Evolutionary conservation across 2,113 vertebrate genomes (phyloP).

Genomic region (Brachionichthys hirsutus): DNA sequence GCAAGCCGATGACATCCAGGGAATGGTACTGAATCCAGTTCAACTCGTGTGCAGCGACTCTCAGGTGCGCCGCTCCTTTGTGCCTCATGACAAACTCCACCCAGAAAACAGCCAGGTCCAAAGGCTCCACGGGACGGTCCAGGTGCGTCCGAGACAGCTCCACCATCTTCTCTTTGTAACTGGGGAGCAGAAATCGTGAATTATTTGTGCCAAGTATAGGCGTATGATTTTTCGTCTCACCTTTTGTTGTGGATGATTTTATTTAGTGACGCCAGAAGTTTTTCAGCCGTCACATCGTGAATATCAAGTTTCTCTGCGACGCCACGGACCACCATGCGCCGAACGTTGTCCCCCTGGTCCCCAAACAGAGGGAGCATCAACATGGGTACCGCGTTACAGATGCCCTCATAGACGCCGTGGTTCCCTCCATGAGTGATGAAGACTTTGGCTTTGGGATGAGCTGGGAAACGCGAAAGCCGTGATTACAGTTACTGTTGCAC

Average conservation of each 20-base stretch:
- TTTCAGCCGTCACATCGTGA: conserved; percentile 78
- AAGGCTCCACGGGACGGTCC: conserved; percentile 84
- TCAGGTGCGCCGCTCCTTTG: conserved; percentile 87
- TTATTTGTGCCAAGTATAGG: too few relatives aligned
- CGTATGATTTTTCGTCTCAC: conserved; percentile 69
- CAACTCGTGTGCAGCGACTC: conserved; percentile 84
- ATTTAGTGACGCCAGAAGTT: conserved; percentile 78
- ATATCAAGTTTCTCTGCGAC: conserved; percentile 81
- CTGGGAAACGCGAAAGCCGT: conserved; percentile 72
- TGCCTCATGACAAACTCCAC: conserved; percentile 92
- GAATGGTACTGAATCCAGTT: conserved; percentile 94
- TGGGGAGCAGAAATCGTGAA: conserved; percentile 44
- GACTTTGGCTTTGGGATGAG: conserved; percentile 86
- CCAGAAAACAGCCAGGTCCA: conserved; percentile 92
- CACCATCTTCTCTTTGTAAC: conserved; percentile 89
- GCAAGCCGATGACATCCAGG: conserved; percentile 84
- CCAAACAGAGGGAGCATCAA: conserved; percentile 91
- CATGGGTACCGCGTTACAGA: conserved; percentile 92
- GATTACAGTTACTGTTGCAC: too few relatives aligned
- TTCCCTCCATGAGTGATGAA: conserved; percentile 93
- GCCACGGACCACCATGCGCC: conserved; percentile 80
- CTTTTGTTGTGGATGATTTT: conserved; percentile 83
- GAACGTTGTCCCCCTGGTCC: conserved; percentile 89
- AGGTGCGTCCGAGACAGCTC: conserved; percentile 83
- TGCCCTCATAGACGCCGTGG: conserved; percentile 88